phyloP scores from a whole-genome alignment of 1,140 invertebrate genomes.

The Papilio polyxenes region DNA sequence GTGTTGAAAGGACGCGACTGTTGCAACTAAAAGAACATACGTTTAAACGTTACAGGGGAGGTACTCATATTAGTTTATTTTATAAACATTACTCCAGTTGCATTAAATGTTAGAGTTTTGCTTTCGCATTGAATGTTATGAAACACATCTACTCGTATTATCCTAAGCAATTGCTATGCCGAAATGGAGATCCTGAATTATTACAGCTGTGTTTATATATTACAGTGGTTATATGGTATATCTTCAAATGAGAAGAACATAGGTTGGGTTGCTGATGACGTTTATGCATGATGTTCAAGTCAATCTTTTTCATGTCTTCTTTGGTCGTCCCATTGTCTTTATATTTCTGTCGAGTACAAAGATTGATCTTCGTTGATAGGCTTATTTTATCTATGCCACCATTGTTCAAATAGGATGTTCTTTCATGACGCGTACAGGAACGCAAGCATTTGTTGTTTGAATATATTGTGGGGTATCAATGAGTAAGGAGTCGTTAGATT shows the following conservation, averaged over 20 bases:
- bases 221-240: background rate
- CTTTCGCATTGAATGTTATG: conserved; percentile 53
- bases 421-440: background rate
- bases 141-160: conserved; percentile 44
- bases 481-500: background rate
- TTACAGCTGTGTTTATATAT: no score
- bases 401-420: background rate
- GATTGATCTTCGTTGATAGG: background rate
- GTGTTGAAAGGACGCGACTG: conserved; percentile 29
- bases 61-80: conserved; percentile 41
- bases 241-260: background rate
- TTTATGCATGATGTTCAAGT: background rate
- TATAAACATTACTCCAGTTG: conserved; percentile 60
- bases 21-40: conserved; percentile 9
- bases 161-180: background rate
- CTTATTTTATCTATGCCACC: background rate
- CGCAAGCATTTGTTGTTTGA: background rate
- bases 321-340: background rate
- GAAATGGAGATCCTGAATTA: background rate
- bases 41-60: background rate
- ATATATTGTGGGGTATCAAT: background rate
- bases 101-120: conserved; percentile 57
- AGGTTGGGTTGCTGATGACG: background rate
- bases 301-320: background rate
- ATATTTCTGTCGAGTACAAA: background rate